These are phyloP conservation scores for Psilopsiagon aymara DNA, from an alignment of 2,113 vertebrate genomes.

Conservation along the genomic window DNA sequence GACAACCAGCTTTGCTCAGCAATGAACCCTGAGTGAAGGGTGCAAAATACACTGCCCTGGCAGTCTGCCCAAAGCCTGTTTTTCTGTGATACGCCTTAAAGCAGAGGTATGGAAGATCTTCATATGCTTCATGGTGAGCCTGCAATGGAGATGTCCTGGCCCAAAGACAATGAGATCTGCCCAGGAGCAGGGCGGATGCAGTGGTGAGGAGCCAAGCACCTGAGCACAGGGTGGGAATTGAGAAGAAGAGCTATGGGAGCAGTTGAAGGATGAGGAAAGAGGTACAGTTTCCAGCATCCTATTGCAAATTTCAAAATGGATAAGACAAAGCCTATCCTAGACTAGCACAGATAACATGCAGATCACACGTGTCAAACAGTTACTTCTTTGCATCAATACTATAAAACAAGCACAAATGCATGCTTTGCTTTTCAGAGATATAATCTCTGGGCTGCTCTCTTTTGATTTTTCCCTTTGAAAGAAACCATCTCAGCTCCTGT, in stretches of 20 bases:
- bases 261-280: not conserved
- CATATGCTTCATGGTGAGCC: not conserved
- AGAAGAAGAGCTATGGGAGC: not conserved
- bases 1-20: not conserved
- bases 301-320: not conserved
- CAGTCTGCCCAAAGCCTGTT: not conserved
- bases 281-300: rapidly evolving
- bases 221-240: rapidly evolving
- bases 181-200: not conserved
- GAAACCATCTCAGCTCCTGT: not conserved
- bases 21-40: not conserved
- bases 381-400: not conserved
- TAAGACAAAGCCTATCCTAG: not conserved
- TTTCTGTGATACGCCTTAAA: not conserved
- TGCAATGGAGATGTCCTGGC: rapidly evolving
- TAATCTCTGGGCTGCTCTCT: not conserved
- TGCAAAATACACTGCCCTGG: not conserved
- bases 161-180: not conserved
- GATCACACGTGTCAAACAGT: not conserved
- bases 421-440: not conserved
- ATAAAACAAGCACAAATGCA: not conserved
- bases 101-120: not conserved
- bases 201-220: not conserved
- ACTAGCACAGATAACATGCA: not conserved
- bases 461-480: not conserved